phyloP scores from a whole-genome alignment of 2,888 invertebrate species.

The Acleris literana region DNA sequence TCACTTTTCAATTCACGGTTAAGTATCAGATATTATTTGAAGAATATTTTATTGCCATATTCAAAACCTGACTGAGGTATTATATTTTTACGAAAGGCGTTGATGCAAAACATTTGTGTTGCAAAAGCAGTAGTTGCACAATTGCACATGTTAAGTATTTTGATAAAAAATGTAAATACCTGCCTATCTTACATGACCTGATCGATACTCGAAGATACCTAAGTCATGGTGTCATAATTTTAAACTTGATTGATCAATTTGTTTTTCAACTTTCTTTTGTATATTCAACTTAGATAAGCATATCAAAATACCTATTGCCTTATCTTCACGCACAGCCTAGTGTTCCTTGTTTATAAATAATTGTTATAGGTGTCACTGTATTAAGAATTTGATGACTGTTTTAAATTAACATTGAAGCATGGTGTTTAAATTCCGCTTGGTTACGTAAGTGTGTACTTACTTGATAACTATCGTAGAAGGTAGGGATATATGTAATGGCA shows the following conservation, averaged over 20 bases:
- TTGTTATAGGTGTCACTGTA: too few species aligned
- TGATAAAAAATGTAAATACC: too few species aligned
- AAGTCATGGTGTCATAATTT: neutral
- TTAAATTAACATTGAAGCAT: neutral
- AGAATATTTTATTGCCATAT: too few species aligned
- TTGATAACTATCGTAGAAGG: slow-evolving; percentile 8
- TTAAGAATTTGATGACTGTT: neutral
- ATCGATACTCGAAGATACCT: neutral
- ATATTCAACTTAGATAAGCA: neutral
- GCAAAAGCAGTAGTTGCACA: too few species aligned
- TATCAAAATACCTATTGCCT: neutral
- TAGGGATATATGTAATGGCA: slow-evolving; percentile 1
- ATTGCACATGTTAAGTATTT: too few species aligned
- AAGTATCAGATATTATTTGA: too few species aligned
- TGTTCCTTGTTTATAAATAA: too few species aligned
- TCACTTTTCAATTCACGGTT: too few species aligned
- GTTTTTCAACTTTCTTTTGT: slow-evolving; percentile 18
- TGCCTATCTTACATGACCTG: neutral
- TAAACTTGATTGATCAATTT: slow-evolving; percentile 23
- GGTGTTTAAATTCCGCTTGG: neutral
- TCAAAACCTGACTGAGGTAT: too few species aligned
- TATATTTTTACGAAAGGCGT: too few species aligned
- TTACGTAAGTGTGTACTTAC: neutral
- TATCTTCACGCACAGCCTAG: too few species aligned
- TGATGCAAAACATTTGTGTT: too few species aligned